Conservation (phyloP, 1,140 invertebrate genomes). For the Drosophila ironensis region DNA sequence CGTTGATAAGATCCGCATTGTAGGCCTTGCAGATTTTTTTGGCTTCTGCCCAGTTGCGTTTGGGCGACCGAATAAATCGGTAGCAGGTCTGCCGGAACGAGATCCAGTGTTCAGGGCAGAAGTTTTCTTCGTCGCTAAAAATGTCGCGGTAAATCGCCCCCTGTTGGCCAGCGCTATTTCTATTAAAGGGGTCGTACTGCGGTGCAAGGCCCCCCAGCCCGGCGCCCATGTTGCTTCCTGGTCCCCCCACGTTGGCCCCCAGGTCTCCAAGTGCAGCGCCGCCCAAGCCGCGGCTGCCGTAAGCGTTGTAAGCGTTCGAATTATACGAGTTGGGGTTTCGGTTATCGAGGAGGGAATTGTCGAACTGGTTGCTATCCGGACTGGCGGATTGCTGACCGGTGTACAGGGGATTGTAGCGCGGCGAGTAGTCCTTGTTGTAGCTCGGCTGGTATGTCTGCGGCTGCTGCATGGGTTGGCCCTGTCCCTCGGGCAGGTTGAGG, state of each 20-base stretch:
- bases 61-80: constrained; percentile 92
- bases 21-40: constrained; percentile 90
- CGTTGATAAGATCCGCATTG: constrained; percentile 90
- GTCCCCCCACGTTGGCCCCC: constrained; percentile 37
- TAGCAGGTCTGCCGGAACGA: constrained; percentile 90
- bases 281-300: constrained; percentile 39
- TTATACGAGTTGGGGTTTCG: constrained; percentile 37
- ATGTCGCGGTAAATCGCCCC: constrained; percentile 52
- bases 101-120: constrained; percentile 92
- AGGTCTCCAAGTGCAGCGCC: not conserved
- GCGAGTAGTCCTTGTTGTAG: constrained; percentile 74
- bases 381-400: constrained; percentile 60
- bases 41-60: constrained; percentile 89
- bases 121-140: constrained; percentile 72
- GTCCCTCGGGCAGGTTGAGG: constrained; percentile 10
- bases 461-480: constrained; percentile 15
- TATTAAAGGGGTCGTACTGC: constrained; percentile 72
- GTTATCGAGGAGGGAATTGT: constrained; percentile 63
- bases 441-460: constrained; percentile 66
- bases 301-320: constrained; percentile 32
- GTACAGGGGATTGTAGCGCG: constrained; percentile 71
- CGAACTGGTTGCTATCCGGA: constrained; percentile 52
- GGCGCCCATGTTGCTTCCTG: constrained; percentile 37
- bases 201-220: constrained; percentile 43
- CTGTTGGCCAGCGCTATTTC: constrained; percentile 36